Evolutionary conservation across 2,797 vertebrate genomes (phyloP), one percentile per base, ranked within the genome.

Genomic region (Coluber constrictor): DNA sequence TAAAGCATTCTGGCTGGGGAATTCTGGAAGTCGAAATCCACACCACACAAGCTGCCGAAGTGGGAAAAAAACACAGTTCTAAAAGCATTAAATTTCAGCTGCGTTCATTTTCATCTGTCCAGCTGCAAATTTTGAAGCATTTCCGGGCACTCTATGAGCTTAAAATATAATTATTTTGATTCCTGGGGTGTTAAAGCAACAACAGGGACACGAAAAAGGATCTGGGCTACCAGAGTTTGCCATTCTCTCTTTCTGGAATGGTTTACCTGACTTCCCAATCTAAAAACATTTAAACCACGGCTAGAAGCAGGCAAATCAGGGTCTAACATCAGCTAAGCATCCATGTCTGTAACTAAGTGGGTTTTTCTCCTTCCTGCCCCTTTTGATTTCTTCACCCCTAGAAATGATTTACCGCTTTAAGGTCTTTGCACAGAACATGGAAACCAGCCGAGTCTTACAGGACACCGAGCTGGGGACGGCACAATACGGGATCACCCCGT

Each of bases 401-500:
- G 99, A 99, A 94, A 93, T 97, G 0, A 96, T 97, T 86, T 97
- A 2, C 15, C 98, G 98, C 51, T 94, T 99, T 91, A 96, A 63
- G 8, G 97, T 98, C 96, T 99, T 99, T 94, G 97, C 97, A 0
- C 95, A 95, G 94, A 99, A 98, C 95, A 95, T 99, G 95, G 98
- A 98, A 93, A 97, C 93, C 0, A 98, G 98, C 0, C 97, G 97
- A 93, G 96, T 87, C 87, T 96, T 98, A 66, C 98, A 99, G 96
- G 96, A 97, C 63, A 91, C 98, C 87, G 98, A 98, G 94, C 94
- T 98, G 95, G 98, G 98, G 2, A 98, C 98, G 3, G 99, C 98
- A 0, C 97, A 98, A 94, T 99, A 98, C 6, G 99, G 98, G 20
- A 96, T 98, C 96, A 99, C 99, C 93, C 98, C 98, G 95, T 99